Evolutionary conservation across 2,797 vertebrate genomes (phyloP).

Genomic region (Notolepis coatsorum): DNA sequence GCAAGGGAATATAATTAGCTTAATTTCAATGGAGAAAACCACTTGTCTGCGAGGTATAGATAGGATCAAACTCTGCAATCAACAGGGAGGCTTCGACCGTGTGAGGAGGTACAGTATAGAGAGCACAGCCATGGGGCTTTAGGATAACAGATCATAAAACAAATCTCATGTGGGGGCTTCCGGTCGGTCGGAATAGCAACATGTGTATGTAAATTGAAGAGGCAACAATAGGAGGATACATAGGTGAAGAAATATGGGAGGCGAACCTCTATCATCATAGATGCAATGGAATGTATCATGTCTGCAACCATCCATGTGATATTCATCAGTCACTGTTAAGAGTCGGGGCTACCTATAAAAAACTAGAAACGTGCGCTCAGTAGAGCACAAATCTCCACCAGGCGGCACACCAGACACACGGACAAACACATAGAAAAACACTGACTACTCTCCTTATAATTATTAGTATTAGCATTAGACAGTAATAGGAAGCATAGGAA

Average conservation of each 20-base stretch:
- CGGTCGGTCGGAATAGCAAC: slow-evolving; percentile 7
- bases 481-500: too few relatives aligned
- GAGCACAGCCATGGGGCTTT: slow-evolving; percentile 41
- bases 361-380: too few relatives aligned
- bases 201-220: slow-evolving; percentile 36
- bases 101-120: slow-evolving; percentile 53
- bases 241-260: background rate
- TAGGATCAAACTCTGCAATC: slow-evolving; percentile 56
- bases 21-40: slow-evolving; percentile 79
- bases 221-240: too few relatives aligned
- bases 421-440: too few relatives aligned
- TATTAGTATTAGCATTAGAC: too few relatives aligned
- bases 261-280: slow-evolving; percentile 26
- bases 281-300: background rate
- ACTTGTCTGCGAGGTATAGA: slow-evolving; percentile 63
- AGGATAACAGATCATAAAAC: slow-evolving; percentile 38
- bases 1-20: slow-evolving; percentile 82
- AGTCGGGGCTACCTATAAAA: slow-evolving; percentile 11
- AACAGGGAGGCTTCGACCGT: slow-evolving; percentile 45
- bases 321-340: slow-evolving; percentile 19
- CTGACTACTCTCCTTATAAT: too few relatives aligned
- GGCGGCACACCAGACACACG: too few relatives aligned
- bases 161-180: slow-evolving; percentile 25
- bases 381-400: too few relatives aligned
- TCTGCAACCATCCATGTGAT: slow-evolving; percentile 18